phyloP scores from a whole-genome alignment of 1,140 invertebrate genomes.

The Hypsibius dujardini region DNA sequence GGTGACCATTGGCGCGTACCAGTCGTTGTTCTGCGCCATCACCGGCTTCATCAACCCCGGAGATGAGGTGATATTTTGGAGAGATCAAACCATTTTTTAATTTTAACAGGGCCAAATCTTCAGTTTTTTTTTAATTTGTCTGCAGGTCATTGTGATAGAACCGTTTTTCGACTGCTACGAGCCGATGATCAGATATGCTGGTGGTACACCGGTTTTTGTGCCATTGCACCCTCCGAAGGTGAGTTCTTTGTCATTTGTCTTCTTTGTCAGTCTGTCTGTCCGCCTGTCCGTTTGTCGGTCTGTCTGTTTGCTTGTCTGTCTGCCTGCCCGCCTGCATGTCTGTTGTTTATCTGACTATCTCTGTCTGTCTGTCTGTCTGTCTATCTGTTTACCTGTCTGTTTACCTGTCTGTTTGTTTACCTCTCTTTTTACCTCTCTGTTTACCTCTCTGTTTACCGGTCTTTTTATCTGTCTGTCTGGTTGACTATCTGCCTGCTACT shows the following conservation, averaged over 20 bases:
- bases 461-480: no score
- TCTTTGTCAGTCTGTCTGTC: neutral
- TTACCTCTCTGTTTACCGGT: no score
- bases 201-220: conserved; percentile 68
- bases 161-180: conserved; percentile 96
- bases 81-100: neutral
- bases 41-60: conserved; percentile 63
- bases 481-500: no score
- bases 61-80: conserved; percentile 45
- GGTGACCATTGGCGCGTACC: conserved; percentile 77
- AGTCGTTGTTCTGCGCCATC: conserved; percentile 57
- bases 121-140: no score
- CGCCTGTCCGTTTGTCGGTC: no score
- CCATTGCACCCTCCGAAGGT: conserved; percentile 40
- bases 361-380: no score
- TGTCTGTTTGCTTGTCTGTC: no score
- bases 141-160: conserved; percentile 73
- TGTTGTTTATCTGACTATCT: no score
- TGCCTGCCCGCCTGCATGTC: no score
- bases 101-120: neutral
- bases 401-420: no score
- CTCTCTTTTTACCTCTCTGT: no score
- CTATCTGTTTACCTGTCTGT: no score
- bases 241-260: neutral
- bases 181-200: conserved; percentile 72